Base-by-base conservation (phyloP, 2,888 invertebrate species). In the Melanostoma scalare region DNA sequence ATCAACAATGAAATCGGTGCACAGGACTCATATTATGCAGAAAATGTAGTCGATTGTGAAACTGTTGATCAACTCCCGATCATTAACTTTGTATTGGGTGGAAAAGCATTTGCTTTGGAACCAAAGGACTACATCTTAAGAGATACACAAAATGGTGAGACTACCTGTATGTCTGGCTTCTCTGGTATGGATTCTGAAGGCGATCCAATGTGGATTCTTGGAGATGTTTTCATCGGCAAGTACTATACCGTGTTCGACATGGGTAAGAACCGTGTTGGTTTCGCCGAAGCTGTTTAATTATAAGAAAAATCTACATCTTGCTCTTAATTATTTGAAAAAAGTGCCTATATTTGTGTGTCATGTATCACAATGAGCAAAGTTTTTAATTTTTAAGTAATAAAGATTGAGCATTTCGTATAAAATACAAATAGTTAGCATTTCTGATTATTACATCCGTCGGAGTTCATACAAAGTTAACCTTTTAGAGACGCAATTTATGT, bases 161-260 rank as follows among this genome's bases (percentile, higher is more conserved):
- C 96, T 5, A 93, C 97, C 85, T 99, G 99, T 89, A 92, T 99
- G 87, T 97, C 97, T 86, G 99, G 99, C 65, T 99, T 99, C 92
- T 96, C 98, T 95, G 98, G 98, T 63, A 94, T 99, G 89, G 99
- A 99, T 92, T 95, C 96, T 87, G 98, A 98, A 85, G 94, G 95
- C 90, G 99, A 98, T 5, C 98, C 98, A n/a, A 93, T 99, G 86
- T 99, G 99, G 99, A 99, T 99, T 92, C 93, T 99, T 85, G 99
- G 99, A 73, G 99, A 99, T 92, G 97, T 99, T 86, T 99, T 99
- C 92, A 97, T 99, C 91, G 98, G 99, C 80, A 95, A 95, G 89
- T 99, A 94, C 92, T 99, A 99, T 93, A 97, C 99, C 0, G 97
- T 98, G 92, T 99, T 99, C 91, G 99, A 99, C 92, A 93, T 96